Base-by-base conservation (phyloP, 2,888 invertebrate species). In the Troides helena region DNA sequence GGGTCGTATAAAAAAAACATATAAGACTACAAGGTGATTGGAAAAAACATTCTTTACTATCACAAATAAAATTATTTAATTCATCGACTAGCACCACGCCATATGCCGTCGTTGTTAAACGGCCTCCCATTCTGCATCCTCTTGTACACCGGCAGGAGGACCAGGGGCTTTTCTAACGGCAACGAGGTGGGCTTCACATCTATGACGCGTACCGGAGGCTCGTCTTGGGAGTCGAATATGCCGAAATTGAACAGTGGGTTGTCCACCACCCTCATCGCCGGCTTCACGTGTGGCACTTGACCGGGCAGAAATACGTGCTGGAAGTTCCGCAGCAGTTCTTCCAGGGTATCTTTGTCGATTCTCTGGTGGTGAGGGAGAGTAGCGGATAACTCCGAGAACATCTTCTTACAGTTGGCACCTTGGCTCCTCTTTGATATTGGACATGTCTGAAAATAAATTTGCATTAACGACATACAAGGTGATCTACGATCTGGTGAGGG, bases 141-240 rank as follows among this genome's bases (percentile, higher is more conserved):
- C 73, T 85, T 77, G 71, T 89, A 90, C 0, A 89, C 88, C 0
- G 90, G 90, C 1, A 80, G 60, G 2, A 89, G 36, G 0, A 88
- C 76, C 18, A 85, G 68, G 0, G 85, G 82, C 14, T 75, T 76
- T 12, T 71, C 62, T 14, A 18, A 65, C 0, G 72, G 60, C 43
- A 72, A 18, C 0, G 60, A 18, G 0, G 62, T 79, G 2, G 84
- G 80, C 67, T 83, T 82, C 0, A 90, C 72, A 69, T 85, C 79
- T 8, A 90, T 80, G 0, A 81, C 70, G 12, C 73, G 70, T 0
- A 90, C 87, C 23, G 77, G 74, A 0, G 90, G 91, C 0, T 78
- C 82, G 0, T 79, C 71, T 2, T 75, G 74, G 0, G 81, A 74
- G 21, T 78, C 76, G 4, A 90, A 72, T 7, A 89, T 72, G 0